phyloP scores from a whole-genome alignment of 2,113 vertebrate genomes.

The Pterocles gutturalis region DNA sequence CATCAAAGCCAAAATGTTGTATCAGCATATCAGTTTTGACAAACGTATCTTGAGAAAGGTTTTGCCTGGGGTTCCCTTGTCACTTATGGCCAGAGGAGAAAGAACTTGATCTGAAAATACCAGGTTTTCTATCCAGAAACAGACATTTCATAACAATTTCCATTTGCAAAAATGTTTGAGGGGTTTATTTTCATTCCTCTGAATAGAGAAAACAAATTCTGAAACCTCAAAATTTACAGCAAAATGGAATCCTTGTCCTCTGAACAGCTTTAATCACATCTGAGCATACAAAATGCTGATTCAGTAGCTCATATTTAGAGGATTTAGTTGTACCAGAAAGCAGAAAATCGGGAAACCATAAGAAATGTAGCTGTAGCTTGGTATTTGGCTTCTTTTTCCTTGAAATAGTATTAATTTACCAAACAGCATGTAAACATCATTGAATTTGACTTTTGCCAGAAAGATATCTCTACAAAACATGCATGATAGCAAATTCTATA shows the following conservation, averaged over 20 bases:
- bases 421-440: background rate
- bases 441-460: background rate
- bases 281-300: slow-evolving; percentile 53
- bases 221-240: slow-evolving; percentile 20
- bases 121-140: slow-evolving; percentile 41
- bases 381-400: background rate
- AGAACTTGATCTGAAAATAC: slow-evolving; percentile 49
- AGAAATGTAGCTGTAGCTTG: slow-evolving; percentile 7
- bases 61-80: slow-evolving; percentile 49
- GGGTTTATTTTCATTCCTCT: slow-evolving; percentile 56
- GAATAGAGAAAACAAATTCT: slow-evolving; percentile 55
- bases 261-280: slow-evolving; percentile 10
- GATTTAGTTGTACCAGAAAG: slow-evolving; percentile 28
- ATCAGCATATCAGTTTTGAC: slow-evolving; percentile 59
- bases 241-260: slow-evolving; percentile 35
- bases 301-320: slow-evolving; percentile 48
- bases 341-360: slow-evolving; percentile 19
- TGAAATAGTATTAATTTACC: background rate
- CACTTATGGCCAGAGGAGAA: slow-evolving; percentile 17
- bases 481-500: background rate
- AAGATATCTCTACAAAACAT: background rate
- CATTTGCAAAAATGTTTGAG: slow-evolving; percentile 38
- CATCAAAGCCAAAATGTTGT: slow-evolving; percentile 60
- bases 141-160: slow-evolving; percentile 54
- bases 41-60: slow-evolving; percentile 56